phyloP scores from a whole-genome alignment of 2,797 vertebrate genomes.

The Danionella dracula region DNA sequence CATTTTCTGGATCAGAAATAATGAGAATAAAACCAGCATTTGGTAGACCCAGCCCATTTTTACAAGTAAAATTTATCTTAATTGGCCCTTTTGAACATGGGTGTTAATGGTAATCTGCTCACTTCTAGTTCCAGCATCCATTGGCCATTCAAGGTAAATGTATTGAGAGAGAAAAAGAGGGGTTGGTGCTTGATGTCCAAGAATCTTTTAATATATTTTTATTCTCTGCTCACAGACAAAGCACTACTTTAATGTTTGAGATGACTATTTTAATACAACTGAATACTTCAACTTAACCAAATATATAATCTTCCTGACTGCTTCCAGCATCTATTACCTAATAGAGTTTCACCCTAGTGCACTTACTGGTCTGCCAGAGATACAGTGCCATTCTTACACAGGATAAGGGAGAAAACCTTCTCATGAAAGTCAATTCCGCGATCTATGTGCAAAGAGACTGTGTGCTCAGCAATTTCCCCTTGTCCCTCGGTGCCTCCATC shows the following conservation, averaged over 20 bases:
- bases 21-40: too few species aligned
- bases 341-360: constrained; percentile 4
- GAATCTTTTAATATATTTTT: neutral
- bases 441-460: constrained; percentile 3
- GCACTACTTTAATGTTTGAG: neutral
- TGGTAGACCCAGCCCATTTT: too few species aligned
- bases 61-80: too few species aligned
- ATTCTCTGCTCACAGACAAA: neutral
- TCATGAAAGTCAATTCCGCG: constrained; percentile 22
- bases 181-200: too few species aligned
- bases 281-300: neutral
- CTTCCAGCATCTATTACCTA: neutral
- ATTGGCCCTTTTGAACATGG: too few species aligned
- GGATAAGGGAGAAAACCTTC: constrained; percentile 23
- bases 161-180: too few species aligned
- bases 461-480: constrained; percentile 2
- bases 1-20: too few species aligned
- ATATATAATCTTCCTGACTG: neutral
- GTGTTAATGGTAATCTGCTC: too few species aligned
- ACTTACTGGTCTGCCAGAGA: constrained; percentile 6
- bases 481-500: neutral
- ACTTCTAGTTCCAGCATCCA: too few species aligned
- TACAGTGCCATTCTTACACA: neutral
- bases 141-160: too few species aligned
- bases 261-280: neutral